Evolutionary conservation across 2,797 vertebrate genomes (phyloP), one percentile per base, ranked within the genome.

Genomic region (Dryobates pubescens): DNA sequence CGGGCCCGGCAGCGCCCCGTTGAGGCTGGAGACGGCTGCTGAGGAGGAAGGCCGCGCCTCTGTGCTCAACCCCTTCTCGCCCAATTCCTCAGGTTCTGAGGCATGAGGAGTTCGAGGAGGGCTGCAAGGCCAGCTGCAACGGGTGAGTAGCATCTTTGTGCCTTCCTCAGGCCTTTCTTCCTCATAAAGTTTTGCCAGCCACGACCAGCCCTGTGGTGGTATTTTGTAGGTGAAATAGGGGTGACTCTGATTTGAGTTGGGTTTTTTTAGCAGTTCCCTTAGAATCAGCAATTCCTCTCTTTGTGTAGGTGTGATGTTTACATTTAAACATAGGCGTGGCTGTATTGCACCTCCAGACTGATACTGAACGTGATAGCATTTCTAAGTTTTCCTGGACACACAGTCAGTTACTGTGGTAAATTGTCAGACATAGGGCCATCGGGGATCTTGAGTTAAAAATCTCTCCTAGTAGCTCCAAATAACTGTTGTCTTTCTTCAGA

Each of bases 91-190:
- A 98, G 98, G 94, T 98, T 72, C 97, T 99, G 74, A 97, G 99
- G 26, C 99, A 99, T 71, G 99, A 99, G 90, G 99, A 99, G 93
- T 99, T 99, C 96, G 98, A 99, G 90, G 99, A 99, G 96, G 99
- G 99, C 90, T 99, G 99, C 96, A 99, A 99, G 95, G 99, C 99
- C 45, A 73, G 97, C 16, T 99, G 99, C 89, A 99, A 99, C 30
- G 99, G 99, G 99, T 99, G 96, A 72, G 96, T 69, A 9, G n/a
- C 30, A 36, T 88, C 26, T 1, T 17, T 2, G 32, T 1, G 10
- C 4, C 58, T 15, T 36, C 58, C 65, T 53, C 41, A 14, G 49
- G 12, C 3, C 9, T 5, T 1, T 22, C 19, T 1, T 23, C 17
- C 20, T 9, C 13, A 0, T 12, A 3, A 41, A 43, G 14, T 15